Percentiles rank a stretch among this genome's conserved stretches.
Evolutionary conservation across 2,797 vertebrate genomes (phyloP).

Genomic region (Eurystomus glaucurus): DNA sequence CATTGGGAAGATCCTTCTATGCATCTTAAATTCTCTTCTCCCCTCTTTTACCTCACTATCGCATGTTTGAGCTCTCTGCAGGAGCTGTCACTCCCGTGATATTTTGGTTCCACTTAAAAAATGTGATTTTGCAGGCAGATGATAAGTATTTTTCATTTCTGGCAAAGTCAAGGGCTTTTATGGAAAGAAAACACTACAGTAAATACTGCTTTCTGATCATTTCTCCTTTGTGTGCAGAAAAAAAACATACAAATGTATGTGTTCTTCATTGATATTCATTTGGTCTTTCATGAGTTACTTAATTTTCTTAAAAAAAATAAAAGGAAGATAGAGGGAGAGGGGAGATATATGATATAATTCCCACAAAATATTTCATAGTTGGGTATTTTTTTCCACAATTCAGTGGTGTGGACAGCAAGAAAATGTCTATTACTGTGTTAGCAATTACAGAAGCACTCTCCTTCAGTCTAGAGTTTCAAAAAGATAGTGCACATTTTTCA

Average conservation of each 20-base stretch:
- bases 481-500: slow-evolving; percentile 32
- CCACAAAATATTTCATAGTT: not conserved
- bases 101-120: not conserved
- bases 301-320: slow-evolving; percentile 4
- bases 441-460: slow-evolving; percentile 37
- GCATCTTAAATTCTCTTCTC: not conserved
- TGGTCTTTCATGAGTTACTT: not conserved
- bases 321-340: not conserved
- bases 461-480: slow-evolving; percentile 42
- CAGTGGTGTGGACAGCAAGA: slow-evolving; percentile 6
- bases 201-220: slow-evolving; percentile 23
- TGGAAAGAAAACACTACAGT: not conserved
- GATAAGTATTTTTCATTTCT: slow-evolving; percentile 46
- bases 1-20: not conserved
- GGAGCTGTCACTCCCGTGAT: not conserved
- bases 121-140: not conserved
- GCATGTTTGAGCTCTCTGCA: not conserved
- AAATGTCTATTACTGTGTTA: slow-evolving; percentile 24
- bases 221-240: not conserved
- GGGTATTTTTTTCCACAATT: not conserved
- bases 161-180: slow-evolving; percentile 43
- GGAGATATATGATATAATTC: not conserved
- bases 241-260: not conserved
- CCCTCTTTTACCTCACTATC: not conserved
- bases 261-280: slow-evolving; percentile 10